Conservation (phyloP, 2,113 vertebrate species). For the Centropristis striata region DNA sequence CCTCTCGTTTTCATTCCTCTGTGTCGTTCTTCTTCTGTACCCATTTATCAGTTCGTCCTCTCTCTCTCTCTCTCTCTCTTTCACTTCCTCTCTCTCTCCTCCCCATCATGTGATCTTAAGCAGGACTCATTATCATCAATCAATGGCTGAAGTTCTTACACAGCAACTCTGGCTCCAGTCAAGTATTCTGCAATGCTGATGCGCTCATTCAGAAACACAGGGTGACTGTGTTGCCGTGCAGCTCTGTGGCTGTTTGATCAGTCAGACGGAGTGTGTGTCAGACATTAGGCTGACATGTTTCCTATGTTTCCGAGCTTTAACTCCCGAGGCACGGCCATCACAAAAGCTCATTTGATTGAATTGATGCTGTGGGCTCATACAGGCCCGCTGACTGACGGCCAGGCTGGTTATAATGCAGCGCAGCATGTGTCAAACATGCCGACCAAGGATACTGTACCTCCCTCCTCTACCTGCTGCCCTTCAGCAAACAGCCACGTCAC, state of each 20-base stretch:
- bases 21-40: not conserved
- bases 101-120: constrained; percentile 65
- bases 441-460: constrained; percentile 12
- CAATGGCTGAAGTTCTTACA: constrained; percentile 70
- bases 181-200: constrained; percentile 50
- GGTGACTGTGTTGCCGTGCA: constrained; percentile 23
- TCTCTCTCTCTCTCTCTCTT: constrained; percentile 2
- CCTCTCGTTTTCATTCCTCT: constrained; percentile 8
- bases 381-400: constrained; percentile 48
- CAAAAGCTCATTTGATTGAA: constrained; percentile 71
- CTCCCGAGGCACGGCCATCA: constrained; percentile 51
- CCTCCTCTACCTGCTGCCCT: constrained; percentile 53
- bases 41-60: not conserved
- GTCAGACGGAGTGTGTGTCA: constrained; percentile 50
- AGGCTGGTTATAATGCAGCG: constrained; percentile 55
- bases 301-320: constrained; percentile 50
- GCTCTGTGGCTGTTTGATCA: constrained; percentile 55
- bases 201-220: constrained; percentile 8
- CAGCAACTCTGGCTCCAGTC: constrained; percentile 54
- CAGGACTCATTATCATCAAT: constrained; percentile 77
- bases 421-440: constrained; percentile 58
- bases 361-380: constrained; percentile 38
- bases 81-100: constrained; percentile 11
- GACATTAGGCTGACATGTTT: constrained; percentile 69
- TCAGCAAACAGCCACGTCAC: no score